Evolutionary conservation across 1,140 invertebrate genomes (phyloP).

Genomic region (Brevipalpus yothersi): DNA sequence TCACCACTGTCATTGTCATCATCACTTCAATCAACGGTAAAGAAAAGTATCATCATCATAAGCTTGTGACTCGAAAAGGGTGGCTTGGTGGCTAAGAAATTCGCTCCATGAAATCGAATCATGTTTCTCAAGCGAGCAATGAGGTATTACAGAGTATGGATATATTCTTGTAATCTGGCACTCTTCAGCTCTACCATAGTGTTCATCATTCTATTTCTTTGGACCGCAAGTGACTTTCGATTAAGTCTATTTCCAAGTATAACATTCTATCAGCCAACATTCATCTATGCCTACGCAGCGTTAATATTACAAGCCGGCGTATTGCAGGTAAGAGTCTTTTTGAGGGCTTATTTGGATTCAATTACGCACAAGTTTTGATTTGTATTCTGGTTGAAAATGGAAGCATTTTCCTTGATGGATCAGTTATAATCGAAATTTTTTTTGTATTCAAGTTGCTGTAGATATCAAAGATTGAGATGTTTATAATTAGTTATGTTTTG

Average conservation of each 20-base stretch:
- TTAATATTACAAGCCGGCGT: slow-evolving; percentile 36
- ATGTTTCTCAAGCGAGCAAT: slow-evolving; percentile 20
- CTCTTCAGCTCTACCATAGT: slow-evolving; percentile 50
- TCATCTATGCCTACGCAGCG: slow-evolving; percentile 57
- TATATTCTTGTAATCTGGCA: slow-evolving; percentile 68
- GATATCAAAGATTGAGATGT: no score
- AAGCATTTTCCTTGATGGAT: no score
- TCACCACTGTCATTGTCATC: no score
- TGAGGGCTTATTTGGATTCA: background rate
- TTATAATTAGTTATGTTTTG: no score
- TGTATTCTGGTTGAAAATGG: no score
- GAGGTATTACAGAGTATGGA: slow-evolving; percentile 67
- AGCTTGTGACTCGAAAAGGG: no score
- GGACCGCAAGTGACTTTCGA: slow-evolving; percentile 30
- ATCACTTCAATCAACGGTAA: no score
- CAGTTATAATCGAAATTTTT: no score
- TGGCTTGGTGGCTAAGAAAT: background rate
- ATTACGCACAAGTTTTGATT: no score
- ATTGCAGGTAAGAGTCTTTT: slow-evolving; percentile 17
- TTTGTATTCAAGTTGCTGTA: no score
- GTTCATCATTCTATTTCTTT: slow-evolving; percentile 45
- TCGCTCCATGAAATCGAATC: background rate
- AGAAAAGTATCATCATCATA: no score
- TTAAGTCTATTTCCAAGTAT: slow-evolving; percentile 34
- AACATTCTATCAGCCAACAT: slow-evolving; percentile 42